Evolutionary conservation across 2,888 invertebrate genomes (phyloP).

Genomic region (Trichopoda pennipes): DNA sequence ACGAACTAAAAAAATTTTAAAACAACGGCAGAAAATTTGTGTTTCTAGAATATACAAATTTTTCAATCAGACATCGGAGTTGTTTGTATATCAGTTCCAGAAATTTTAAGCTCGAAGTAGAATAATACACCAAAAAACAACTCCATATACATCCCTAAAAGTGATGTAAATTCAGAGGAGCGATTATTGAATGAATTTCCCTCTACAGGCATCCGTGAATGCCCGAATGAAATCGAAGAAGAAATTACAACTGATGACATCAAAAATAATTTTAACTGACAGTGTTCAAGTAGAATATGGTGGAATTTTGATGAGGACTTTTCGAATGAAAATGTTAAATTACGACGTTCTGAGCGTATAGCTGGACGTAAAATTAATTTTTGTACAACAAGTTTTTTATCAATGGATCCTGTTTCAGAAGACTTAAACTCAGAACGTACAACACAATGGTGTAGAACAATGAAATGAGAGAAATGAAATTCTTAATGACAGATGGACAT

Average conservation of each 20-base stretch:
- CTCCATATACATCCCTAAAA: constrained; percentile 21
- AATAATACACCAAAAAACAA: constrained; percentile 24
- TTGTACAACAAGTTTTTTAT: constrained; percentile 31
- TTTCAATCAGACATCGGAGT: too few relatives aligned
- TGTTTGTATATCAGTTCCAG: too few relatives aligned
- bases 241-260: too few relatives aligned
- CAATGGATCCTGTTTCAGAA: constrained; percentile 34
- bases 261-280: too few relatives aligned
- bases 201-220: background rate
- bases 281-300: background rate
- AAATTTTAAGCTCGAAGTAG: constrained; percentile 4
- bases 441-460: constrained; percentile 15
- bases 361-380: constrained; percentile 15
- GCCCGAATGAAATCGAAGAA: background rate
- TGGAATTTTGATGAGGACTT: background rate
- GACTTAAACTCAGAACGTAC: constrained; percentile 19
- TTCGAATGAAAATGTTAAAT: background rate
- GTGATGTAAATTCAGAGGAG: constrained; percentile 41
- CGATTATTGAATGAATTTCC: constrained; percentile 25
- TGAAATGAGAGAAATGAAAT: constrained; percentile 50
- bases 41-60: too few relatives aligned
- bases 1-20: constrained; percentile 53
- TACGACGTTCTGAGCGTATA: constrained; percentile 34
- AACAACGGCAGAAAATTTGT: constrained; percentile 42
- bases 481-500: background rate